Evolutionary conservation across 2,797 vertebrate species (phyloP), one percentile per base, ranked within the genome.

Genomic region (Chrysolophus pictus): DNA sequence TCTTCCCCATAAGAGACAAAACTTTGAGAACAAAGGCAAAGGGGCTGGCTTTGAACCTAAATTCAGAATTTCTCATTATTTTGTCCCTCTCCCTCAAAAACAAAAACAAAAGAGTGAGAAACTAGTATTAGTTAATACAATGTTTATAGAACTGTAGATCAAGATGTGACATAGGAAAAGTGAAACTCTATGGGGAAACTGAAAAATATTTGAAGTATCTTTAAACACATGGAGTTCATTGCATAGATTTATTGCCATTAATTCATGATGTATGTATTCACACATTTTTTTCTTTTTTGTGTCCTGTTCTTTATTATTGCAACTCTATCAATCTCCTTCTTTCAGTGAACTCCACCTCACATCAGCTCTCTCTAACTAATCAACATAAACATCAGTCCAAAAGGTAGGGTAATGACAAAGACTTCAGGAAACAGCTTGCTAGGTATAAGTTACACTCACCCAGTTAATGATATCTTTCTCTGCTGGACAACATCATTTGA

Each of bases 161-260:
- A 90, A 95, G 93, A 78, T 89, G 28, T 58, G 85, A 92, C 88
- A 92, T 31, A 75, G 80, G 68, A 93, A 95, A 37, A 91, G 55
- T 22, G 31, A 84, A 51, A 70, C 62, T 87, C 94, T 75, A 67
- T 10, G 67, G 83, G 89, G 87, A 86, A 70, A 84, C 33, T 55
- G 37, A 86, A 94, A 93, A 94, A 81, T 74, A 95, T 47, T 79
- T 93, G 49, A 97, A 90, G 70, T 75, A 96, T 93, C 83, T 96
- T 91, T 85, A 64, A 96, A 95, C 96, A 95, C 76, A 76, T 67
- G 89, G 62, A 92, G 58, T 73, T 93, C 91, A 86, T 42, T 35
- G 65, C 81, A 64, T 1, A 67, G 56, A 88, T 84, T 88, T 91
- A 93, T 65, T 70, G 24, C 74, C 72, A 82, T 79, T 82, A 88